Conservation (phyloP, 2,113 vertebrate genomes). For the Catagonus wagneri region DNA sequence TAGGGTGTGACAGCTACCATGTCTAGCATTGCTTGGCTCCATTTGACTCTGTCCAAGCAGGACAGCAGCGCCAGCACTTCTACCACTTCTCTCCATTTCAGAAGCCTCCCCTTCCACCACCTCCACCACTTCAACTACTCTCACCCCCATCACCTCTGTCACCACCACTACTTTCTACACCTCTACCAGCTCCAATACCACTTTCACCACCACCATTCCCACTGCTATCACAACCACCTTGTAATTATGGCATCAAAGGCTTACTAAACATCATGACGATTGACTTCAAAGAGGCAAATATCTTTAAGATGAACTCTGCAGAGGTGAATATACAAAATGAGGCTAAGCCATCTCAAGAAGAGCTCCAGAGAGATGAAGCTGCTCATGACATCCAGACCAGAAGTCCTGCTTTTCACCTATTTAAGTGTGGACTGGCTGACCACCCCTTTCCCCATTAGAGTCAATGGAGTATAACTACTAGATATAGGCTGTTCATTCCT, state of each 20-base stretch:
- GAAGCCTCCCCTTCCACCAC: neutral
- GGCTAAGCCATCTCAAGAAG: neutral
- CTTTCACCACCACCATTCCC: neutral
- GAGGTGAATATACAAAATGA: neutral
- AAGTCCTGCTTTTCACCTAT: neutral
- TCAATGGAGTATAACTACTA: neutral
- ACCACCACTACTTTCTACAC: too few species aligned
- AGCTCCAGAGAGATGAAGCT: neutral
- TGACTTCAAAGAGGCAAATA: neutral
- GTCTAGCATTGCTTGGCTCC: neutral
- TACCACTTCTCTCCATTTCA: neutral
- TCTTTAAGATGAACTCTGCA: neutral
- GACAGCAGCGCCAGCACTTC: too few species aligned
- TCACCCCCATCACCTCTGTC: too few species aligned
- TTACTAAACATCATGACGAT: neutral
- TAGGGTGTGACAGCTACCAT: neutral
- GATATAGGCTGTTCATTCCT: neutral
- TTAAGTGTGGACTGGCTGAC: neutral
- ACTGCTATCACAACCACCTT: neutral
- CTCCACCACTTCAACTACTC: neutral
- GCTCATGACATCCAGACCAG: neutral
- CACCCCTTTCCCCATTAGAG: neutral
- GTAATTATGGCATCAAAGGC: neutral
- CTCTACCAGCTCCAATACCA: neutral
- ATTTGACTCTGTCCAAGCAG: neutral